These are phyloP conservation scores for Ethmia dodecea DNA, from an alignment of 2,888 invertebrate genomes.

Conservation along the genomic window DNA sequence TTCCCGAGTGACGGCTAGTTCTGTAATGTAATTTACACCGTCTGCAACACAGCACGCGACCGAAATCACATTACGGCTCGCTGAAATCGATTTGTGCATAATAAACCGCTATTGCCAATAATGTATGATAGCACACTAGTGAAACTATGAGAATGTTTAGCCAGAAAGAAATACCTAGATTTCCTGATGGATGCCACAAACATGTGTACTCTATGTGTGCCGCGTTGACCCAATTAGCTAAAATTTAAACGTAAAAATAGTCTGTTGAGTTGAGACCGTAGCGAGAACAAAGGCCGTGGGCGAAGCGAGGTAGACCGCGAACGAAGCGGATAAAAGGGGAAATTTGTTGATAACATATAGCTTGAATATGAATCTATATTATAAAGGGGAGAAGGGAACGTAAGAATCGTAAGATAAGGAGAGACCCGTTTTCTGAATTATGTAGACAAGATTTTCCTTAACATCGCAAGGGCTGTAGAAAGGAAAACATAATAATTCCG, in stretches of 20 bases:
- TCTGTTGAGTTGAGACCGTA: conserved; percentile 5
- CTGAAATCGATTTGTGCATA: conserved; percentile 42
- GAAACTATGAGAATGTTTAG: conserved; percentile 1
- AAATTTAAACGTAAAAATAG: conserved; percentile 11
- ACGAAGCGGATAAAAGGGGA: conserved; percentile 5
- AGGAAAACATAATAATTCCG: no score
- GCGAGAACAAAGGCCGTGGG: conserved; percentile 13
- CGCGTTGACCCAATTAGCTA: conserved; percentile 12
- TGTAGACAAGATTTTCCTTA: no score
- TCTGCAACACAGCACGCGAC: conserved; percentile 32
- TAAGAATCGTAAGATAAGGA: no score
- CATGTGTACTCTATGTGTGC: no score
- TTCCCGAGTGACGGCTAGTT: no score
- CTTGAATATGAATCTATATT: no score
- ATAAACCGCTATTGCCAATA: conserved; percentile 22
- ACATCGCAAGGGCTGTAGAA: no score
- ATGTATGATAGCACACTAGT: conserved; percentile 14
- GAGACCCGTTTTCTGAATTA: no score
- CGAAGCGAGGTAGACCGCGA: conserved; percentile 4
- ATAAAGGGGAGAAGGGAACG: no score
- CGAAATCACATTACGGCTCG: conserved; percentile 40
- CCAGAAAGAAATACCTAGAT: background rate
- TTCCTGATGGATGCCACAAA: conserved; percentile 7
- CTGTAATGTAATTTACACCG: no score
- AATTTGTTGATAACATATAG: no score